These are phyloP conservation scores for Perdita meconis DNA, from an alignment of 2,888 invertebrate species.

Conservation along the genomic window DNA sequence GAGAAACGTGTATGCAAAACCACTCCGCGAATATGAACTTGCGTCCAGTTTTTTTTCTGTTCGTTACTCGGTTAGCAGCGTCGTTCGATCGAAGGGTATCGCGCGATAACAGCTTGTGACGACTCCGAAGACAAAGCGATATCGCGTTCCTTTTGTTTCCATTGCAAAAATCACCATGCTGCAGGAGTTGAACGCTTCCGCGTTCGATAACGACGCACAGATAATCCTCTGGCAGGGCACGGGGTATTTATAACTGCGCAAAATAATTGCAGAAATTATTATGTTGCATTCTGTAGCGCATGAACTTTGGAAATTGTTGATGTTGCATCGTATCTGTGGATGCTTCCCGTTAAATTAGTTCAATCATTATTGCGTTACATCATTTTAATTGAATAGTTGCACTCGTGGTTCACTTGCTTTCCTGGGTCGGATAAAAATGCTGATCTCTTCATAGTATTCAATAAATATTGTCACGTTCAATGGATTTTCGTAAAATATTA, in stretches of 20 bases:
- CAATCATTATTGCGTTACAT: too few species aligned
- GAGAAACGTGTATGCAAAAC: not conserved
- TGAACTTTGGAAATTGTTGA: not conserved
- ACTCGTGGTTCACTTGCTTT: too few species aligned
- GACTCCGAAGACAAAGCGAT: conserved; percentile 13
- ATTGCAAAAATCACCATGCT: conserved; percentile 4
- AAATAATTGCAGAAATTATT: conserved; percentile 4
- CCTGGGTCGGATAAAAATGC: too few species aligned
- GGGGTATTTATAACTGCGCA: not conserved
- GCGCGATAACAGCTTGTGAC: conserved; percentile 9
- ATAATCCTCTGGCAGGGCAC: conserved; percentile 10
- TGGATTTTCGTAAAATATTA: too few species aligned
- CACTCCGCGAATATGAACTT: not conserved
- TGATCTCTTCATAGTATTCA: too few species aligned
- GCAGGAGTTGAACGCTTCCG: not conserved
- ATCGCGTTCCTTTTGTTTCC: conserved; percentile 13
- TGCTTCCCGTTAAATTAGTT: too few species aligned
- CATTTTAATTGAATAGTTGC: too few species aligned
- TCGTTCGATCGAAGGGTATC: conserved; percentile 16
- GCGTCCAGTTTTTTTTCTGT: not conserved
- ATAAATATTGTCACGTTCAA: too few species aligned
- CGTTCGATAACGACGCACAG: conserved; percentile 4
- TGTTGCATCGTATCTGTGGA: not conserved
- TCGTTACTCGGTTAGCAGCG: not conserved
- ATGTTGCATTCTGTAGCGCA: not conserved